These are phyloP conservation scores for Leptopilina myrica DNA, from an alignment of 2,888 invertebrate species.

Conservation along the genomic window DNA sequence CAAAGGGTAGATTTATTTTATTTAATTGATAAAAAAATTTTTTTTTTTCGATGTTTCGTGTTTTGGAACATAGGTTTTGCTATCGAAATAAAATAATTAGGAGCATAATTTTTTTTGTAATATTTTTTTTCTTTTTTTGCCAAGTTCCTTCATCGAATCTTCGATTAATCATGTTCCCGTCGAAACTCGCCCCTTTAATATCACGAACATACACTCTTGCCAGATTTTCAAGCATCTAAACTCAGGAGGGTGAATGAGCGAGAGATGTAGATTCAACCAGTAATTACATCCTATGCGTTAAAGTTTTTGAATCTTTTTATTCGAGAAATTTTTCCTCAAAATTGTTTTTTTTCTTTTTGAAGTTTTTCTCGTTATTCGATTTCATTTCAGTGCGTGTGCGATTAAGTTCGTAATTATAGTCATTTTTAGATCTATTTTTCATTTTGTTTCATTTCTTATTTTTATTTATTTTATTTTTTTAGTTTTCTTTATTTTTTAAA, in stretches of 20 bases:
- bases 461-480: too few species aligned
- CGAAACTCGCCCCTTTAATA: conserved; percentile 44
- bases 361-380: neutral
- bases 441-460: too few species aligned
- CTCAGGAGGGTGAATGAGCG: conserved; percentile 39
- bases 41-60: too few species aligned
- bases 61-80: neutral
- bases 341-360: neutral
- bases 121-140: neutral
- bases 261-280: conserved; percentile 14
- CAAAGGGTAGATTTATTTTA: too few species aligned
- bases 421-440: too few species aligned
- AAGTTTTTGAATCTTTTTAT: conserved; percentile 29
- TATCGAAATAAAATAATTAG: neutral
- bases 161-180: conserved; percentile 60
- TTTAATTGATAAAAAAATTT: too few species aligned
- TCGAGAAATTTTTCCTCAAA: too few species aligned
- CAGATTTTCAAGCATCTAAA: conserved; percentile 48
- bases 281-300: conserved; percentile 20
- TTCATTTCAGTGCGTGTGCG: too few species aligned
- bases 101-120: neutral
- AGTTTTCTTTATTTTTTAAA: too few species aligned
- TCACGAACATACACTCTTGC: conserved; percentile 55
- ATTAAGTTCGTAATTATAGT: too few species aligned
- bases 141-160: conserved; percentile 28